A percentile compares a stretch with the other conserved stretches of the same genome.
Evolutionary conservation across 2,888 invertebrate genomes (phyloP).

Genomic region (Ochropacha duplaris): DNA sequence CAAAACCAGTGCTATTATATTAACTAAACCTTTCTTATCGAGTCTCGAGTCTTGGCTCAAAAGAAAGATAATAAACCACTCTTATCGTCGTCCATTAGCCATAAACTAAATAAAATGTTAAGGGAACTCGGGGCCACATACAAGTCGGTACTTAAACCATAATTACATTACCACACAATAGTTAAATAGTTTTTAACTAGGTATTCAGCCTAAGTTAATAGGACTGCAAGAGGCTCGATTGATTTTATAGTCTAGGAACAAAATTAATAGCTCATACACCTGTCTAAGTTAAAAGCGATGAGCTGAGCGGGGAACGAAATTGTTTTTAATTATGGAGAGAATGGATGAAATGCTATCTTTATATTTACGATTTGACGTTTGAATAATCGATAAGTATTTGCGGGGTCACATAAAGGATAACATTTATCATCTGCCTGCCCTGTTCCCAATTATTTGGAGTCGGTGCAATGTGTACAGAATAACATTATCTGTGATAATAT

Average conservation of each 20-base stretch:
- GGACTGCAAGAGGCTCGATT: conserved; percentile 21
- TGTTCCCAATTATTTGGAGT: too few species aligned
- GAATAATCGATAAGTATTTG: too few species aligned
- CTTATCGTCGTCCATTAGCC: background rate
- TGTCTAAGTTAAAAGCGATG: conserved; percentile 14
- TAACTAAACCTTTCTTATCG: too few species aligned
- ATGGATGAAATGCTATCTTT: too few species aligned
- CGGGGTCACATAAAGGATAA: too few species aligned
- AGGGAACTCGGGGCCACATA: background rate
- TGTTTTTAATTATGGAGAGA: background rate
- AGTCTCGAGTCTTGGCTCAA: too few species aligned
- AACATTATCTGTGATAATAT: too few species aligned
- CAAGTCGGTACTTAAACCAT: conserved; percentile 13
- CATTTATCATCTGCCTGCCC: too few species aligned
- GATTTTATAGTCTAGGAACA: conserved; percentile 40
- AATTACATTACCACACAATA: conserved; percentile 38
- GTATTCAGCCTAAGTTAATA: conserved; percentile 9
- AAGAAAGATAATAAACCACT: background rate
- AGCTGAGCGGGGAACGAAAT: conserved; percentile 8
- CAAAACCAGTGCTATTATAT: too few species aligned
- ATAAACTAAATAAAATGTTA: background rate
- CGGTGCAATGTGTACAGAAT: too few species aligned
- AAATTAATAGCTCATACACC: conserved; percentile 20
- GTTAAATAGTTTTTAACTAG: conserved; percentile 15
- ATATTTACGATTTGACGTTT: too few species aligned